Conservation (phyloP, 2,888 invertebrate genomes). For the Limenitis arthemis region DNA sequence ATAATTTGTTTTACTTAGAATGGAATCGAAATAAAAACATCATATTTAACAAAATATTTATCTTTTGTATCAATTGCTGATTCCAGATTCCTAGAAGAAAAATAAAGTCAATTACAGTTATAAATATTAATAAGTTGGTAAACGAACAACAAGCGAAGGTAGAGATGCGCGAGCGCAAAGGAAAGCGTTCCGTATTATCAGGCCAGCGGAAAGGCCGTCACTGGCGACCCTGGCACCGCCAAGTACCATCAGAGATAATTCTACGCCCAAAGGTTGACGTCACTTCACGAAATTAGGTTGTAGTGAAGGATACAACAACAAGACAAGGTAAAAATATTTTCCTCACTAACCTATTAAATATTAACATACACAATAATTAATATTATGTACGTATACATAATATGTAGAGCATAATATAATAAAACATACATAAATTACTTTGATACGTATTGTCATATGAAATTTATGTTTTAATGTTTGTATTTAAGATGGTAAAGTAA, state of each 20-base stretch:
- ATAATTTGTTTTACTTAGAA: no score
- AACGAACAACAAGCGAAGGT: constrained; percentile 2
- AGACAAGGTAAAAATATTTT: constrained; percentile 15
- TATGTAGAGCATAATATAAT: no score
- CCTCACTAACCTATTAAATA: constrained; percentile 4
- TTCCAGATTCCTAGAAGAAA: no score
- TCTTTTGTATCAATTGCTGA: no score
- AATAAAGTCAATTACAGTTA: no score
- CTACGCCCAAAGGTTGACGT: constrained; percentile 43
- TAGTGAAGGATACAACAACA: constrained; percentile 24
- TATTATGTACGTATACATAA: no score
- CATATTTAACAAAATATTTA: no score
- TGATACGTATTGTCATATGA: no score
- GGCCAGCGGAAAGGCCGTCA: constrained; percentile 45
- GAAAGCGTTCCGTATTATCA: constrained; percentile 48
- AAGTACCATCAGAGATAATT: constrained; percentile 50
- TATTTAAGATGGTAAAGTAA: neutral
- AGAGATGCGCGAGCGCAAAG: constrained; percentile 42
- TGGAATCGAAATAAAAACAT: neutral
- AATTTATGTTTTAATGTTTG: neutral
- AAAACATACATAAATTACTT: no score
- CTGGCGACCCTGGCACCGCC: constrained; percentile 49
- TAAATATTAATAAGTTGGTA: neutral
- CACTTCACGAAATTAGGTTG: constrained; percentile 24
- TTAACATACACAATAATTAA: neutral